Evolutionary conservation across 2,113 vertebrate species (phyloP).

Genomic region (Arothron firmamentum): DNA sequence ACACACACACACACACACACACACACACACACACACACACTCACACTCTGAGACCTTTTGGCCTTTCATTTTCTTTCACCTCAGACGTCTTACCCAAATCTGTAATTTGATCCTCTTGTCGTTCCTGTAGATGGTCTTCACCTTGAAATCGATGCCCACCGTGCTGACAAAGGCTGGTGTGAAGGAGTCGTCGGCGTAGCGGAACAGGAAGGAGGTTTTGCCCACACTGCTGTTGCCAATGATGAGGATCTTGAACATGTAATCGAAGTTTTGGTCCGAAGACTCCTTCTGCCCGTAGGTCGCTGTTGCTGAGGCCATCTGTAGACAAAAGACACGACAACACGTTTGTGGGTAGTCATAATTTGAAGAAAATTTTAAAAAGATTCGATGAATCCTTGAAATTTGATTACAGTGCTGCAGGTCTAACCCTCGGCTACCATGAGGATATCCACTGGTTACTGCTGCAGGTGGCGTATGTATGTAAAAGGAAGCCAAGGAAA

Average conservation of each 20-base stretch:
- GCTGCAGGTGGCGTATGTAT: no score
- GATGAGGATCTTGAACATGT: conserved; percentile 99
- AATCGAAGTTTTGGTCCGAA: conserved; percentile 98
- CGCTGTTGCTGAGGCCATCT: conserved; percentile 95
- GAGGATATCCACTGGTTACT: no score
- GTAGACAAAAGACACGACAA: conserved; percentile 2
- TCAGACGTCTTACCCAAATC: conserved; percentile 86
- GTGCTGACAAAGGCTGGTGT: conserved; percentile 95
- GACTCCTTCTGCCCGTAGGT: conserved; percentile 89
- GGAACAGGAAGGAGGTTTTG: conserved; percentile 96
- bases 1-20: no score
- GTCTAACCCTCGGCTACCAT: no score
- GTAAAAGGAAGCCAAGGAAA: no score
- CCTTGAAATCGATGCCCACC: conserved; percentile 97
- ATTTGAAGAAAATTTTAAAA: no score
- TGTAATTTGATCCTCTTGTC: conserved; percentile 97
- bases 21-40: no score
- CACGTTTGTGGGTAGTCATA: no score
- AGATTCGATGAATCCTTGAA: no score
- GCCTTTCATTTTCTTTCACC: not conserved
- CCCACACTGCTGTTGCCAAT: conserved; percentile 98
- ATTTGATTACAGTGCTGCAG: no score
- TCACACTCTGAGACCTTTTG: not conserved
- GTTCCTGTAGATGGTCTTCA: conserved; percentile 98
- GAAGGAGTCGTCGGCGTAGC: conserved; percentile 95